phyloP scores from a whole-genome alignment of 1,140 invertebrate species.

The Rhagoletis pomonella region DNA sequence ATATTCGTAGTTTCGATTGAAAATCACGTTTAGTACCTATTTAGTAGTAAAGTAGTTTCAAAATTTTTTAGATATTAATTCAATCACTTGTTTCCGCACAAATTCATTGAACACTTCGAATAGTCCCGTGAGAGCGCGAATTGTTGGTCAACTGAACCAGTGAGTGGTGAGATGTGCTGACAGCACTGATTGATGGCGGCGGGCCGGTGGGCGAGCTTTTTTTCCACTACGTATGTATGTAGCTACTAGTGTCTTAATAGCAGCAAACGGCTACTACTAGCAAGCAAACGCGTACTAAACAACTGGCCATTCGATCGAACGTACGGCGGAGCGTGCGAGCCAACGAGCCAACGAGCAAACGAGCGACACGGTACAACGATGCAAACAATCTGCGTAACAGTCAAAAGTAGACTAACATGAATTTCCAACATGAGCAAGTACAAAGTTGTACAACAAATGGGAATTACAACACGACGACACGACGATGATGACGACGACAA shows the following conservation, averaged over 20 bases:
- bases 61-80: background rate
- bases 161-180: constrained; percentile 6
- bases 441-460: constrained; percentile 74
- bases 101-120: background rate
- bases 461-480: constrained; percentile 67
- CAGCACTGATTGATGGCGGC: constrained; percentile 43
- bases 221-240: background rate
- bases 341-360: constrained; percentile 41
- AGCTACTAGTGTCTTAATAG: background rate
- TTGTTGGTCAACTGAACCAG: background rate
- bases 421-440: constrained; percentile 73
- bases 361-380: constrained; percentile 60
- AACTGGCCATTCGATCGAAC: constrained; percentile 25
- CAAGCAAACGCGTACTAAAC: background rate
- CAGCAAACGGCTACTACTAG: background rate
- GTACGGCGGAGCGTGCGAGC: constrained; percentile 54
- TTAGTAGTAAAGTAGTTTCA: background rate
- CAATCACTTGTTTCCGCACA: background rate
- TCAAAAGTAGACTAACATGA: constrained; percentile 75
- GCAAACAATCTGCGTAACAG: constrained; percentile 74
- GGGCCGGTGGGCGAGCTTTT: background rate
- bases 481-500: constrained; percentile 67
- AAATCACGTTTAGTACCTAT: background rate
- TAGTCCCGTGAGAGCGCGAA: background rate
- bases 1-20: background rate